Evolutionary conservation across 2,888 invertebrate species (phyloP).

Genomic region (Drosophila paramelanica): DNA sequence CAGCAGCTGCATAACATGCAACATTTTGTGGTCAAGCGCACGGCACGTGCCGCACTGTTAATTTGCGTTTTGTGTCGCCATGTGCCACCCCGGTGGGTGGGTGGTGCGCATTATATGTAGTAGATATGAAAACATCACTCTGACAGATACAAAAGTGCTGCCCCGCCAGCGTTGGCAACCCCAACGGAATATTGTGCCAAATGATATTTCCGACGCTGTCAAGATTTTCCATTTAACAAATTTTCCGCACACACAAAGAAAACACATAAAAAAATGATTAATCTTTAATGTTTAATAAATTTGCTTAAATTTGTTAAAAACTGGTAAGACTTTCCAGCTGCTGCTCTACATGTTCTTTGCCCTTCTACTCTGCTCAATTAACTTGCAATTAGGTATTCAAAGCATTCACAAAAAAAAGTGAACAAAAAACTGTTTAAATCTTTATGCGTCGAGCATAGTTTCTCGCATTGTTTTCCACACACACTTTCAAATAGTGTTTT

Average conservation of each 20-base stretch:
- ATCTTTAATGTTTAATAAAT: constrained; percentile 43
- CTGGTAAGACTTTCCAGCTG: constrained; percentile 10
- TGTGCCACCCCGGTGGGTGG: neutral
- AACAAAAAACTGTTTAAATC: constrained; percentile 6
- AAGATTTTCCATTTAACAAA: constrained; percentile 51
- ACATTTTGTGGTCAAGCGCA: constrained; percentile 67
- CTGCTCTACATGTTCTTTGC: constrained; percentile 25
- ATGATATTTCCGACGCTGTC: constrained; percentile 61
- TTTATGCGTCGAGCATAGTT: constrained; percentile 21
- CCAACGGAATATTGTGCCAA: constrained; percentile 16
- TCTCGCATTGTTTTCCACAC: constrained; percentile 45
- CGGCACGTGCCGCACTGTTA: constrained; percentile 57
- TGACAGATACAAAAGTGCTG: constrained; percentile 21
- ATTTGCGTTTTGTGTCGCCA: constrained; percentile 11
- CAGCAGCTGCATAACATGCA: constrained; percentile 65
- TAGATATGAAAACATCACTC: constrained; percentile 19
- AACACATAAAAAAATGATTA: constrained; percentile 41
- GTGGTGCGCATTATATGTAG: neutral
- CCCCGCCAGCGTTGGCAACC: neutral
- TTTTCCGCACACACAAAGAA: constrained; percentile 31
- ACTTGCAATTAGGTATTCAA: constrained; percentile 43
- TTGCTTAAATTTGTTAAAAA: constrained; percentile 22
- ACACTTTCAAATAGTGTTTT: constrained; percentile 2
- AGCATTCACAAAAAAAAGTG: constrained; percentile 7
- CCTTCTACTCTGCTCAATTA: constrained; percentile 37